Evolutionary conservation across 2,888 invertebrate genomes (phyloP), one percentile per base, ranked within the genome.

Genomic region (Teleiodes luculella): DNA sequence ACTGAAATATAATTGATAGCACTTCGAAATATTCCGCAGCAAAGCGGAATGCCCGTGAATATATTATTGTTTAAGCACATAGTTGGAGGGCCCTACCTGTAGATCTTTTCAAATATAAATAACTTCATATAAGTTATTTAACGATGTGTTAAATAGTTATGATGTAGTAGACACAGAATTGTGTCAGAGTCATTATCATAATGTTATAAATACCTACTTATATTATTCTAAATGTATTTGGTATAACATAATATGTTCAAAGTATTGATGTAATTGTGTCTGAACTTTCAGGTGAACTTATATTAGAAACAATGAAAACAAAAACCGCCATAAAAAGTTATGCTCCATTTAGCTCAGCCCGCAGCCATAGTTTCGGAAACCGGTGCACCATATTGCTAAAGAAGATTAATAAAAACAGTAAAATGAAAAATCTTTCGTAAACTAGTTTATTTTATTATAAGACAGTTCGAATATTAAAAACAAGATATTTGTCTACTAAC

Each of bases 341-440:
- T 79, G 78, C 71, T 71, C 80, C 78, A 81, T 81, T 80, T 79
- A 78, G 79, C 78, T 80, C 76, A 79, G 74, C 74, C 74, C 71
- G 76, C 73, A 72, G 77, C 72, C 72, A 79, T 80, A 80, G 79
- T 80, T 82, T 74, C 74, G 78, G 82, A 70, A 78, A 73, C 84
- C 78, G 80, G 78, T 82, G 84, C 83, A 83, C 80, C 81, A 80
- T 82, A 85, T 85, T 81, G 84, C 83, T 70, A 68, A 79, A 74
- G 73, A 80, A 85, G 83, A 81, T 83, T 83, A 84, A 82, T 83
- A 84, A 78, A n/a, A 76, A 77, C 20, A 43, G 39, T 28, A 20
- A 52, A 54, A 47, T 52, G 54, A 52, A 55, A 55, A 24, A 33
- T 31, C 49, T 49, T 24, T 24, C 20, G 18, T 24, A 10, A 11